Percentiles rank a stretch among this genome's conserved stretches.
phyloP scores from a whole-genome alignment of 2,888 invertebrate genomes.

The Cheilosia soror region DNA sequence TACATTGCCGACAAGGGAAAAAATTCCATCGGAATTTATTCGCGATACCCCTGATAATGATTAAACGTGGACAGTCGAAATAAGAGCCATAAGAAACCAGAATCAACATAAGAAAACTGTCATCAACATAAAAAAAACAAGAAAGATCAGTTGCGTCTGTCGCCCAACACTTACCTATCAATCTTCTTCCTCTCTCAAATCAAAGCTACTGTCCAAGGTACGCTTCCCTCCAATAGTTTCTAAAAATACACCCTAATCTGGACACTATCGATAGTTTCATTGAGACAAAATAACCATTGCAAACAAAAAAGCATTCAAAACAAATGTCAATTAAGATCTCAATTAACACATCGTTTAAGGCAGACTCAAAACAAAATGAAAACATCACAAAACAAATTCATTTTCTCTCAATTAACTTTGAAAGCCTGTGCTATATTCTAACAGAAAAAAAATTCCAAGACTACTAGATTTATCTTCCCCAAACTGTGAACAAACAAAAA shows the following conservation, averaged over 20 bases:
- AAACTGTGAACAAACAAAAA: conserved; percentile 4
- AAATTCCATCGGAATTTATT: too few relatives aligned
- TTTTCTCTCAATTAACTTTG: conserved; percentile 41
- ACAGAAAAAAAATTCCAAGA: background rate
- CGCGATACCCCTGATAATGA: too few relatives aligned
- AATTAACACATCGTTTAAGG: conserved; percentile 23
- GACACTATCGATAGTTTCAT: background rate
- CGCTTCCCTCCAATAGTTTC: background rate
- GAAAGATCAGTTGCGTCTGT: too few relatives aligned
- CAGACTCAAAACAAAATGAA: conserved; percentile 21
- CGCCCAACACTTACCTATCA: too few relatives aligned
- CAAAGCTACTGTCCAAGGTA: background rate
- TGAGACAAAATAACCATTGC: background rate
- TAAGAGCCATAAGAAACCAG: too few relatives aligned
- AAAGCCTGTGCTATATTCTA: background rate
- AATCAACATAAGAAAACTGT: too few relatives aligned
- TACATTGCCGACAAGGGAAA: too few relatives aligned
- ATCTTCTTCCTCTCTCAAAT: too few relatives aligned
- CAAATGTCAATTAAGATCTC: conserved; percentile 3
- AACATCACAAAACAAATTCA: conserved; percentile 44
- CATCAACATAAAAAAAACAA: too few relatives aligned
- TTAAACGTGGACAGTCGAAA: too few relatives aligned
- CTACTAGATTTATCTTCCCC: conserved; percentile 25
- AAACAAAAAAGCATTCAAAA: background rate
- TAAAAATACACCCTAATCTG: background rate